phyloP scores from a whole-genome alignment of 2,113 vertebrate species.

The Protobothrops flavoviridis region DNA sequence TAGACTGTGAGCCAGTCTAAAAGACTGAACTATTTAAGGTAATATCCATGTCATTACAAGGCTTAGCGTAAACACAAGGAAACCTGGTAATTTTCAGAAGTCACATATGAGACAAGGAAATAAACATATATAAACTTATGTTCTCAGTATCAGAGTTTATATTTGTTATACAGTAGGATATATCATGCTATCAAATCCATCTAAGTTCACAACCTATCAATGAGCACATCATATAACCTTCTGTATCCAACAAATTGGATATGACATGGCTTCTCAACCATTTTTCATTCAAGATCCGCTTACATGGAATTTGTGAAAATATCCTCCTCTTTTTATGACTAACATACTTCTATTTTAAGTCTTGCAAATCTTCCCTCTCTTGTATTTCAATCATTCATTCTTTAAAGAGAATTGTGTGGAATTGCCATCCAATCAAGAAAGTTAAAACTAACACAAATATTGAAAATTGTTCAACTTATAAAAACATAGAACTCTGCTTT shows the following conservation, averaged over 20 bases:
- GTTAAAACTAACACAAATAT: neutral
- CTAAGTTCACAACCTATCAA: neutral
- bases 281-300: neutral
- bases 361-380: neutral
- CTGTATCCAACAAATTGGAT: neutral
- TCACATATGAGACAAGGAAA: neutral
- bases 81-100: too few species aligned
- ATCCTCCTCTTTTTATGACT: neutral
- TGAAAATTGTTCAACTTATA: neutral
- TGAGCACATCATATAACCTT: neutral
- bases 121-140: neutral
- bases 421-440: neutral
- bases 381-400: neutral
- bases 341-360: neutral
- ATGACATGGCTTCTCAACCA: neutral
- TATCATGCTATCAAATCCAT: neutral
- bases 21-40: neutral
- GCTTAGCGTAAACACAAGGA: neutral
- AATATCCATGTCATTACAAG: neutral
- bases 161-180: neutral
- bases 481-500: neutral
- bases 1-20: neutral
- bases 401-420: neutral
- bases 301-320: neutral
- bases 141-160: neutral